Conservation (phyloP, 2,888 invertebrate genomes). For the Pheosia tremula region DNA sequence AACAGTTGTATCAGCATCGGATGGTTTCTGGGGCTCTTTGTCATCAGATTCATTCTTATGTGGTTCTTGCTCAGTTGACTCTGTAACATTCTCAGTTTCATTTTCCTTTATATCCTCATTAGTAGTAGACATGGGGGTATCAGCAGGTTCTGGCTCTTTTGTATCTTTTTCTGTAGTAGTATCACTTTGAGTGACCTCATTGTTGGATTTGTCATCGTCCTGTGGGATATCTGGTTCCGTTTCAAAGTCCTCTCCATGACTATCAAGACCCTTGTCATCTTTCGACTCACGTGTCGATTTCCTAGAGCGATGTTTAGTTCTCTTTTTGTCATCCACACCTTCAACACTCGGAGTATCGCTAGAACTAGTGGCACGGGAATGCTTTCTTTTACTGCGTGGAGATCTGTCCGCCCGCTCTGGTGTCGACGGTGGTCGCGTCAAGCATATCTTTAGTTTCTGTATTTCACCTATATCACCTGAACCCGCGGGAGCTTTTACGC, state of each 20-base stretch:
- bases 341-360: conserved; percentile 77
- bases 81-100: conserved; percentile 32
- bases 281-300: conserved; percentile 63
- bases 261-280: conserved; percentile 67
- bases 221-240: conserved; percentile 32
- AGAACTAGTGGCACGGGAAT: conserved; percentile 77
- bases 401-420: conserved; percentile 81
- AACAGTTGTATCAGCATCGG: conserved; percentile 63
- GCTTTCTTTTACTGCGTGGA: conserved; percentile 80
- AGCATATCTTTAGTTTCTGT: conserved; percentile 86
- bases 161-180: conserved; percentile 27
- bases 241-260: conserved; percentile 61
- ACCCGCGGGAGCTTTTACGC: conserved; percentile 77
- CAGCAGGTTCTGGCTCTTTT: conserved; percentile 28
- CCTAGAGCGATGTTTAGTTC: conserved; percentile 69
- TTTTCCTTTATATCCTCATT: conserved; percentile 53
- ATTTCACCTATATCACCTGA: conserved; percentile 83
- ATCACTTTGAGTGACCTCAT: conserved; percentile 55
- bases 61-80: conserved; percentile 28
- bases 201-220: conserved; percentile 37
- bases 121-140: conserved; percentile 60
- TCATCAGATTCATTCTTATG: conserved; percentile 27
- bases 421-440: conserved; percentile 84
- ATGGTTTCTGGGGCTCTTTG: conserved; percentile 37
- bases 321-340: conserved; percentile 74